phyloP scores from a whole-genome alignment of 2,113 vertebrate species.

The Sula dactylatra region DNA sequence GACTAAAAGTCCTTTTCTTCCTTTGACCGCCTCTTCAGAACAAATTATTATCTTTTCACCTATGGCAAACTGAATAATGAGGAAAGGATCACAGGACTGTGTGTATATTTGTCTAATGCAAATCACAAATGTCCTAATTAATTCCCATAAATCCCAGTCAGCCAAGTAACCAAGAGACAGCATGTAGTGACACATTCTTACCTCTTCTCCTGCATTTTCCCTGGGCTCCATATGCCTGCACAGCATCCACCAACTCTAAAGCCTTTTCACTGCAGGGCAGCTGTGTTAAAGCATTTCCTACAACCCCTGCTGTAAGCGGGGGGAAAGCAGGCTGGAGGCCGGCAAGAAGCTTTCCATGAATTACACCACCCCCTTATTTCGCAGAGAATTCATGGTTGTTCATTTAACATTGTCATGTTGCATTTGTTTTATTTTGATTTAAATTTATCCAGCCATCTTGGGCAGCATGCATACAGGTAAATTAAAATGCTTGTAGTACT shows the following conservation, averaged over 20 bases:
- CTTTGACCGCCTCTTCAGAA: neutral
- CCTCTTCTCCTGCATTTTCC: neutral
- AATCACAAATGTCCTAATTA: neutral
- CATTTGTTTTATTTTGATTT: neutral
- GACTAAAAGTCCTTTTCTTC: neutral
- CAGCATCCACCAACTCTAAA: neutral
- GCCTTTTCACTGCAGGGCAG: neutral
- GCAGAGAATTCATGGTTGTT: neutral
- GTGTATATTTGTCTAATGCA: neutral
- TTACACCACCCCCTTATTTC: neutral
- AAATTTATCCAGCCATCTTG: neutral
- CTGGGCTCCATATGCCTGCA: neutral
- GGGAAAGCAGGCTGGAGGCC: neutral
- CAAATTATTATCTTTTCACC: neutral
- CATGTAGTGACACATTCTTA: neutral
- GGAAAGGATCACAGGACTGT: neutral
- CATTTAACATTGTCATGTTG: neutral
- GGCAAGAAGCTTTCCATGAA: neutral
- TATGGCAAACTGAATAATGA: neutral
- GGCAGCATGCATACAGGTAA: neutral
- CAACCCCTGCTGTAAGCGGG: neutral
- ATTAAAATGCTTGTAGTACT: neutral
- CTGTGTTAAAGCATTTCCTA: neutral
- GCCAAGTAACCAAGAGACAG: neutral
- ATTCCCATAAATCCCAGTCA: neutral